Base-by-base conservation (phyloP, 2,888 invertebrate genomes). In the Cyclophora punctaria region DNA sequence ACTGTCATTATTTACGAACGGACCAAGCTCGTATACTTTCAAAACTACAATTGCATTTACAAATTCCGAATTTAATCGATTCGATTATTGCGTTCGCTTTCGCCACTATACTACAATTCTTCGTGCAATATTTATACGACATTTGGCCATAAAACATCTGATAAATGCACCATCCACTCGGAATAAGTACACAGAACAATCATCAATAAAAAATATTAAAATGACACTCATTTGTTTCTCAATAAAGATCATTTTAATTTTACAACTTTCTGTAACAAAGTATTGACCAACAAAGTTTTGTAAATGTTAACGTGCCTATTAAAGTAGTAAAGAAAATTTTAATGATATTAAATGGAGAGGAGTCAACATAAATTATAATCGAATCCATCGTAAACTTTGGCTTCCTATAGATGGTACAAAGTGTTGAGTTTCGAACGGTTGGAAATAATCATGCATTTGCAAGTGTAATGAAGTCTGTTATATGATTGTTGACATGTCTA, bases 121-220 rank as follows among this genome's bases (percentile, higher is more conserved):
- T 59, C 59, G 60, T 63, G 57, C 61, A 58, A 54, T 63, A 53
- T 59, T 81, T 78, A 83, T 83, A 78, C 75, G 73, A 64, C 80
- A 73, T 67, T 64, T 63, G 69, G 63, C 67, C 78, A 74, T 83
- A 83, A 84, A 83, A 64, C 67, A 73, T 62, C 63, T 74, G 75
- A 83, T 80, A 82, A 80, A 83, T 78, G 67, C 63, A 67, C 62
- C 66, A 66, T 63, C 62, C 64, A 60, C 73, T 76, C 78, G 77
- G 78, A 77, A 79, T 71, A 71, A 73, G 71, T 69, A 67, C 66
- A 71, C 66, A 60, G 68, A 63, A 74, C 76, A n/a, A n/a, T n/a
- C n/a, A 81, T 78, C 75, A 66, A 63, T 71, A 71, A 80, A 83
- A 83, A 79, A 73, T 80, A 77, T 79, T 75, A 69, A 77, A 77